These are phyloP conservation scores for Urosaurus nigricauda DNA, from an alignment of 2,797 vertebrate genomes.

Conservation along the genomic window DNA sequence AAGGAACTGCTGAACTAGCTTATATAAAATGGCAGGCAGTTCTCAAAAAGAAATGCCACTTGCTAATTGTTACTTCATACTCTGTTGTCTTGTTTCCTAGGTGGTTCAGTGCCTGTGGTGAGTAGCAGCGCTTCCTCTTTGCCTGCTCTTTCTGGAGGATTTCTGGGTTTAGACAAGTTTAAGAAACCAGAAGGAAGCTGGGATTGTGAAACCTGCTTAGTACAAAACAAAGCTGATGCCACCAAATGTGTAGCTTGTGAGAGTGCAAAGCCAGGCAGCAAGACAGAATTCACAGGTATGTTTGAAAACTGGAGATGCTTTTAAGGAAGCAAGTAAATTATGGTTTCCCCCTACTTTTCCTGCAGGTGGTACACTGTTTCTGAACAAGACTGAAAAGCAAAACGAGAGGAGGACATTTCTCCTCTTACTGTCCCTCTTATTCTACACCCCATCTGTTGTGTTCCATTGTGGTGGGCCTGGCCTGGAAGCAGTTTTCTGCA, in stretches of 20 bases:
- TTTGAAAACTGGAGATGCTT: background rate
- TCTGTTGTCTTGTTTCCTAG: constrained; percentile 48
- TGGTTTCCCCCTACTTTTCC: background rate
- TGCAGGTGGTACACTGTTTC: background rate
- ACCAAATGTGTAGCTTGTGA: constrained; percentile 88
- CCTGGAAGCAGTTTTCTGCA: background rate
- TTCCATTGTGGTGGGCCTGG: background rate
- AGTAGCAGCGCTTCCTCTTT: constrained; percentile 74
- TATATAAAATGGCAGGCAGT: background rate
- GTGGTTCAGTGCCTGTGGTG: constrained; percentile 74
- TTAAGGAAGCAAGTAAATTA: background rate
- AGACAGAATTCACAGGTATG: constrained; percentile 89
- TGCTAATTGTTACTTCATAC: constrained; percentile 1
- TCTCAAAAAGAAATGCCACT: background rate
- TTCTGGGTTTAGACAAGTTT: constrained; percentile 89
- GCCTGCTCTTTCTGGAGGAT: constrained; percentile 76
- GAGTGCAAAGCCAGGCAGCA: constrained; percentile 86
- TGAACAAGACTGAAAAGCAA: background rate
- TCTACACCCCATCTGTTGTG: too few relatives aligned
- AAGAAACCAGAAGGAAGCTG: constrained; percentile 92
- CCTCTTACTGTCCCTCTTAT: background rate
- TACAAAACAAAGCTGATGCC: constrained; percentile 87
- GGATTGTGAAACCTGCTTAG: constrained; percentile 89
- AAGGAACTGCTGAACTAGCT: background rate
- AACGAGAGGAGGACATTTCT: too few relatives aligned